These are phyloP conservation scores for Tenodera sinensis DNA, from an alignment of 2,888 invertebrate species.

Conservation along the genomic window DNA sequence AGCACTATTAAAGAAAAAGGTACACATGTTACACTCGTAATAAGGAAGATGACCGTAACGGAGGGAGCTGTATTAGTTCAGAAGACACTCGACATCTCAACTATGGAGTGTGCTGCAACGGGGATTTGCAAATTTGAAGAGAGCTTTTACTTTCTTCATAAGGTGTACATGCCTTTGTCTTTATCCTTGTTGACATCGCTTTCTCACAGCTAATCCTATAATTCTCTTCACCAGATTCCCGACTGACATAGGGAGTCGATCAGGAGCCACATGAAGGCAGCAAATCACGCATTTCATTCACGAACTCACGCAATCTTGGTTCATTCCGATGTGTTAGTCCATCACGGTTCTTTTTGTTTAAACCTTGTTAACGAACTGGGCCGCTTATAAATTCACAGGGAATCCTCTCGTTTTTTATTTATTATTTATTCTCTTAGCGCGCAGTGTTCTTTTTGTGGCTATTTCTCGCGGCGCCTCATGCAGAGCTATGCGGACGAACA, in stretches of 20 bases:
- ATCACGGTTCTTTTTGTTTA: not conserved
- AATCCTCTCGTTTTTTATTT: not conserved
- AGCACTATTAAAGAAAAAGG: too few species aligned
- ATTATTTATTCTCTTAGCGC: not conserved
- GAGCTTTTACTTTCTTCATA: too few species aligned
- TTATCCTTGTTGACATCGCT: too few species aligned
- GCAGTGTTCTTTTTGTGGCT: not conserved
- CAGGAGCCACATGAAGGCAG: not conserved
- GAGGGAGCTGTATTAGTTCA: too few species aligned
- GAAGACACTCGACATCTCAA: too few species aligned
- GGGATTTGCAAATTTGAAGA: too few species aligned
- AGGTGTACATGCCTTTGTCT: too few species aligned
- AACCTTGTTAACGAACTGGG: not conserved
- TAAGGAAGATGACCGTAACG: too few species aligned
- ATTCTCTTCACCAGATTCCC: not conserved
- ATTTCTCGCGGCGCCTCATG: not conserved
- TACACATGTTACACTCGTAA: too few species aligned
- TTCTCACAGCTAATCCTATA: too few species aligned
- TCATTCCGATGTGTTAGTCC: not conserved
- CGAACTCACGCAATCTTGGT: not conserved
- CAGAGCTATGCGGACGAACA: not conserved
- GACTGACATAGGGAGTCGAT: not conserved
- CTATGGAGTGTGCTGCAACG: too few species aligned
- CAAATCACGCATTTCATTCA: not conserved
- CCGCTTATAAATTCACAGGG: constrained; percentile 3